Evolutionary conservation across 2,797 vertebrate genomes (phyloP), one percentile per base, ranked within the genome.

Genomic region (Uromys caudimaculatus): DNA sequence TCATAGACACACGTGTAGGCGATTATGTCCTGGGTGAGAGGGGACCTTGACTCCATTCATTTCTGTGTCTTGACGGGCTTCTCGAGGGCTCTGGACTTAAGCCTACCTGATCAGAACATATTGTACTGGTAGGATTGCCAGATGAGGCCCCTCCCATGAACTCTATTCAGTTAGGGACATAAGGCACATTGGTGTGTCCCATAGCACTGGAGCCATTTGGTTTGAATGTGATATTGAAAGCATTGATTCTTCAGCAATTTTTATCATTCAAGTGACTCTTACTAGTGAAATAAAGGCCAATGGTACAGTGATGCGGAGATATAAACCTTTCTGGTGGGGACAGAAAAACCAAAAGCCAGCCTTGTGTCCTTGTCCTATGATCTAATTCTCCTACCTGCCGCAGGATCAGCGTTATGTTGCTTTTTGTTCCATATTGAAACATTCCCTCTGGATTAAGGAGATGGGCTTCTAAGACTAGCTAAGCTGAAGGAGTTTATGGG

Each of bases 211-310:
- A 17, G 44, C 54, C 24, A 1, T 85, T 76, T 76, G 32, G 27
- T 52, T 89, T n/a, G 52, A 75, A 76, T 81, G 92, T 78, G 71
- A 78, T 71, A 41, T 64, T 78, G 91, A 88, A 85, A 96, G 78
- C 78, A 35, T 38, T 38, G 78, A 76, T 84, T 67, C 84, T 71
- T 90, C n/a, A 62, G 60, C n/a, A 47, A 27, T 60, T 91, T 83
- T 71, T 83, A 19, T 38, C 47, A 44, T 79, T 64, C 58, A 67
- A 69, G 73, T 85, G 47, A 56, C n/a, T 47, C 24, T 67, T 67
- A 6, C 69, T 56, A 62, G 1, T 78, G n/a, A 35, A 92, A 58
- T 52, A 52, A 54, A 91, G 41, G 44, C 81, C n/a, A 47, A 44
- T 23, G 27, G 29, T 52, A 1, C 1, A 47, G 17, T 9, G 24